These are phyloP conservation scores for Petrocephalus sullivani DNA, from an alignment of 2,797 vertebrate species.

Conservation along the genomic window DNA sequence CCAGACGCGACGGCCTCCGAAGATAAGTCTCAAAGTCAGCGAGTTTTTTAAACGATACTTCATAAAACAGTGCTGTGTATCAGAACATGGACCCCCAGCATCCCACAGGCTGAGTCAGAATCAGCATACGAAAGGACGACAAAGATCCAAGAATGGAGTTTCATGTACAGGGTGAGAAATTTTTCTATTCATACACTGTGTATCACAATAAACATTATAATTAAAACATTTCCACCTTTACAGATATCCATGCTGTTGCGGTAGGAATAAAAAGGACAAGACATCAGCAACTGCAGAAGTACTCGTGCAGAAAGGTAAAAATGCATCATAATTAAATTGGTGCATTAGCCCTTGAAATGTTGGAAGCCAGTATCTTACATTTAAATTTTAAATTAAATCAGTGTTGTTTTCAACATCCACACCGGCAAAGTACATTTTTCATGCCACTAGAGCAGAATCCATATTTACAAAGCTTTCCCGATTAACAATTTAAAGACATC, in stretches of 20 bases:
- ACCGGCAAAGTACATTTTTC: not conserved
- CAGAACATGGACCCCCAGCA: not conserved
- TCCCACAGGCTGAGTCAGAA: constrained; percentile 2
- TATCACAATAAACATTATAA: not conserved
- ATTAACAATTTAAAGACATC: constrained; percentile 1
- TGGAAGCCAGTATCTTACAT: not conserved
- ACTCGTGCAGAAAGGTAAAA: not conserved
- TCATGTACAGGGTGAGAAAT: not conserved
- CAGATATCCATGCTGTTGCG: not conserved
- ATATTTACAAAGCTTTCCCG: not conserved
- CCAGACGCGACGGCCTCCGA: not conserved
- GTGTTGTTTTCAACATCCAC: not conserved
- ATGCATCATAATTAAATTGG: not conserved
- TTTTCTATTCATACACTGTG: not conserved
- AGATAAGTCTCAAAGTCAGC: constrained; percentile 1
- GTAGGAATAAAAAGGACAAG: not conserved
- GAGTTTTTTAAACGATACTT: not conserved
- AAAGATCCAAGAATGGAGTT: not conserved
- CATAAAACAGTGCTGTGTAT: not conserved
- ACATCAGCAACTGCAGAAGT: not conserved
- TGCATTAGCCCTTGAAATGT: constrained; percentile 8
- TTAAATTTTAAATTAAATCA: not conserved
- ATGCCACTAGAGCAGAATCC: not conserved
- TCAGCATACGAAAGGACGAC: not conserved
- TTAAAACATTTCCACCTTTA: not conserved